Base-by-base conservation (phyloP, 2,888 invertebrate species). In the Drosophila basisetae region DNA sequence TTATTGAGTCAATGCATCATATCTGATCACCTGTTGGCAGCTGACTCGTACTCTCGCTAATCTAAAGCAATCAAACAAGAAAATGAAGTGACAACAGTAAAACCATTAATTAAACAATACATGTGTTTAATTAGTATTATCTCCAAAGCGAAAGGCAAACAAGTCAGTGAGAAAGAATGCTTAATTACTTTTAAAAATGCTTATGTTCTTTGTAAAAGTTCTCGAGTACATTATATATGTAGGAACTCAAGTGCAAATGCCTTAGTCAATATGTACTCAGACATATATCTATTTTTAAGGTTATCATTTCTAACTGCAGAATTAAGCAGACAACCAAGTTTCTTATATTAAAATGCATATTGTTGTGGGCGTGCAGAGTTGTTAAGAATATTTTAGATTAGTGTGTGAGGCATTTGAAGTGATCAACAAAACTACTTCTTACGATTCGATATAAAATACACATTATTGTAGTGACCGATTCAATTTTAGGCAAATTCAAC, bases 61-160 rank as follows among this genome's bases (percentile, higher is more conserved):
- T 77, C 78, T 70, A 33, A 5, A 22, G 11, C 28, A 47, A 71
- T 56, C 60, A 11, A 16, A 30, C 37, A 13, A 30, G 60, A 35
- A 59, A 30, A 25, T 55, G 11, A 62, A 68, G 37, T 39, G 56
- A 67, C 65, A 72, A 64, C 56, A 61, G 50, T 30, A 47, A 62
- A 67, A 59, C 39, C 69, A 73, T 80, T 79, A 78, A 78, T 80
- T 77, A 80, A 76, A 69, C 47, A 61, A 62, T 41, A 53, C 16
- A 25, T 50, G 31, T 64, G 70, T 72, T 76, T 76, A 76, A 78
- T 78, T 78, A 76, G 55, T 76, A 41, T 56, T 78, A 72, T 79
- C 80, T 65, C 0, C n/a, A 16, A 59, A 49, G 41, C 22, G 31
- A 16, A 18, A 55, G 16, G 35, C 56, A 69, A 53, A 31, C 53